These are phyloP conservation scores for Drosophila cognata DNA, from an alignment of 2,888 invertebrate genomes.

Conservation along the genomic window DNA sequence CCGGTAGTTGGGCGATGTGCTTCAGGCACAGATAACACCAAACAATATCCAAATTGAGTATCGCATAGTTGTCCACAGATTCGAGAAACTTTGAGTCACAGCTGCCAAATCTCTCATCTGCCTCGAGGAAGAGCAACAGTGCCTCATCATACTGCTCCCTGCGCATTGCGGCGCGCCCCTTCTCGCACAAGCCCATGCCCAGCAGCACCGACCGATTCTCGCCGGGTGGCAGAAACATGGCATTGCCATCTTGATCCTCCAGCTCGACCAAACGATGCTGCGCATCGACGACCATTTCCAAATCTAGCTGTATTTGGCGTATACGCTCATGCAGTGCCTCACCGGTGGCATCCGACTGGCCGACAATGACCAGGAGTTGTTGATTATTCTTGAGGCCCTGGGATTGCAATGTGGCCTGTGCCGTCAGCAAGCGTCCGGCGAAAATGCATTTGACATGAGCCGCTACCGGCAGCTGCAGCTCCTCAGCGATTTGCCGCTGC, in stretches of 20 bases:
- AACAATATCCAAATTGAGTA: slow-evolving; percentile 93
- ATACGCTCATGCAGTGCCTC: slow-evolving; percentile 87
- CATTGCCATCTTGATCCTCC: slow-evolving; percentile 92
- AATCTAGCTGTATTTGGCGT: slow-evolving; percentile 86
- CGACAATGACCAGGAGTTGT: slow-evolving; percentile 88
- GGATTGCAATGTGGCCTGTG: slow-evolving; percentile 85
- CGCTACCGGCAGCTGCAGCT: slow-evolving; percentile 81
- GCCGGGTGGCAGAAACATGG: slow-evolving; percentile 88
- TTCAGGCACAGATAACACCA: slow-evolving; percentile 93
- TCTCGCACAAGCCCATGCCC: slow-evolving; percentile 92
- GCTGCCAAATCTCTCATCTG: slow-evolving; percentile 89
- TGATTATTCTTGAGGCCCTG: slow-evolving; percentile 90
- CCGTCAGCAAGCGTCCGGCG: slow-evolving; percentile 88
- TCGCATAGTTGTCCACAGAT: slow-evolving; percentile 92
- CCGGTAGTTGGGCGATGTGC: slow-evolving; percentile 89
- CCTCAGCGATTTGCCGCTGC: slow-evolving; percentile 86
- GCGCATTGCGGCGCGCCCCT: slow-evolving; percentile 90
- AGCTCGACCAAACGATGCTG: slow-evolving; percentile 85
- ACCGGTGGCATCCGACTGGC: slow-evolving; percentile 83
- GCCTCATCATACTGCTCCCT: slow-evolving; percentile 89
- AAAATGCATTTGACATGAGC: slow-evolving; percentile 89
- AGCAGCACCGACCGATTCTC: slow-evolving; percentile 90
- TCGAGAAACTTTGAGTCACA: slow-evolving; percentile 86
- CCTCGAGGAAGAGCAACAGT: slow-evolving; percentile 90
- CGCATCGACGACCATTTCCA: slow-evolving; percentile 86